Base-by-base conservation (phyloP, 2,888 invertebrate species). In the Anorthoa munda region DNA sequence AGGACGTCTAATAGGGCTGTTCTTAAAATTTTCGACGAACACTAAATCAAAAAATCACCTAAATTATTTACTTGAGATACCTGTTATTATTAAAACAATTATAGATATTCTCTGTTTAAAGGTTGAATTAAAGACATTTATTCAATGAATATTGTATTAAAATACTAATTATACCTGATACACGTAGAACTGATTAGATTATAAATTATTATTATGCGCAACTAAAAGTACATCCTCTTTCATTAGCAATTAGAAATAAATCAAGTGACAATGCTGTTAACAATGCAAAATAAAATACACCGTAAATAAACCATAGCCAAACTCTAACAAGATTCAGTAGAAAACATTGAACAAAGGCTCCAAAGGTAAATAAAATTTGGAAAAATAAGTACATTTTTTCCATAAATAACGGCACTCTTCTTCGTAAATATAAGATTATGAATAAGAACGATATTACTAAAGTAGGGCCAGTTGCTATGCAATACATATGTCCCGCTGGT, bases 351-450 rank as follows among this genome's bases (percentile, higher is more conserved):
- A 96, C 85, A 81, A 96, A 95, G 55, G 96, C 96, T 75, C 96
- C 96, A 90, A 96, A 96, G 0, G 95, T 94, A 83, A 96, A 95
- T 76, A 95, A 86, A 85, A 96, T 95, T 95, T 96, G 96, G 89
- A 96, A 95, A 89, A 95, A 95, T 76, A 96, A 89, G 84, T 96
- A 95, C 95, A 96, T 95, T 91, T 96, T 96, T 87, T 96, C 96
- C 95, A 96, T 95, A 82, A 96, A 96, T 76, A 95, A 80, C 7
- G 96, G 95, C 45, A 95, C 95, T 92, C 91, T 94, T 89, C 90
- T 93, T 87, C 95, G 91, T 81, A 95, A 65, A 80, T 96, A 96
- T 74, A 96, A 90, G 83, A 95, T 89, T 71, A 95, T 88, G 84
- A 96, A 95, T 82, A 96, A 82, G 3, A 95, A 77, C 2, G 96